Evolutionary conservation across 1,140 invertebrate genomes (phyloP).

Genomic region (Nomia melanderi): DNA sequence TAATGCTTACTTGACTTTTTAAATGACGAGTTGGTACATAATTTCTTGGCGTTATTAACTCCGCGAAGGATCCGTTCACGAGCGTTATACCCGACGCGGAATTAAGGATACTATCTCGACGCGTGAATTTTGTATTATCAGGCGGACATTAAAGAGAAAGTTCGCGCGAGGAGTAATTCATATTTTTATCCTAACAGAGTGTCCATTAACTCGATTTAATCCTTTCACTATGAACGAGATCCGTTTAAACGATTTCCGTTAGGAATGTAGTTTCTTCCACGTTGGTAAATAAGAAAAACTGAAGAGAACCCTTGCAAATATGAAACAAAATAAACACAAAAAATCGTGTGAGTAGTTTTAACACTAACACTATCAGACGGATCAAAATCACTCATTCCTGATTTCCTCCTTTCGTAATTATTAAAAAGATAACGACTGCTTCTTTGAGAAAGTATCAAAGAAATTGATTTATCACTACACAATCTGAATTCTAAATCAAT

Average conservation of each 20-base stretch:
- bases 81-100: neutral
- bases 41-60: neutral
- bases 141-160: conserved; percentile 26
- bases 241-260: neutral
- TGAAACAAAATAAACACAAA: neutral
- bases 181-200: neutral
- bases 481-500: too few species aligned
- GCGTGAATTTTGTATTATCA: neutral
- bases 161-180: neutral
- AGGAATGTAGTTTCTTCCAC: neutral
- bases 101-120: neutral
- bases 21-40: too few species aligned
- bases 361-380: too few species aligned
- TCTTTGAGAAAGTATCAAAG: too few species aligned
- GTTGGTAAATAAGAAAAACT: neutral
- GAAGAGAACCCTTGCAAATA: neutral
- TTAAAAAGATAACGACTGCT: too few species aligned
- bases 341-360: neutral
- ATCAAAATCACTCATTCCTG: too few species aligned
- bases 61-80: neutral
- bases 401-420: too few species aligned
- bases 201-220: conserved; percentile 18
- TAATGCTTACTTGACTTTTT: neutral
- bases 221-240: conserved; percentile 39
- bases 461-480: too few species aligned